Evolutionary conservation across 2,113 vertebrate species (phyloP).

Genomic region (Agapornis roseicollis): DNA sequence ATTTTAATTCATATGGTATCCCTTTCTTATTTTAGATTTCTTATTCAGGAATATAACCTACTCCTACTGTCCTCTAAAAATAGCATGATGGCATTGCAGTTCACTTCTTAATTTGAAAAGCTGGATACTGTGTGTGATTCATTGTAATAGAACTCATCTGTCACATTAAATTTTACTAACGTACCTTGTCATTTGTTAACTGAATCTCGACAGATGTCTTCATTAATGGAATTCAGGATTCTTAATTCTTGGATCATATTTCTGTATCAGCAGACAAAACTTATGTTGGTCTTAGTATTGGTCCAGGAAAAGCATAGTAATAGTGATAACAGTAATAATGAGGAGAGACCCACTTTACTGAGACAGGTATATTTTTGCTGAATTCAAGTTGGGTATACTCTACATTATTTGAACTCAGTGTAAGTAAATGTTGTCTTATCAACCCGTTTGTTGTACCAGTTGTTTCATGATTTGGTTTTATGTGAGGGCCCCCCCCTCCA

Average conservation of each 20-base stretch:
- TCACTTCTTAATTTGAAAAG: constrained; percentile 30
- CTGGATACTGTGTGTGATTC: neutral
- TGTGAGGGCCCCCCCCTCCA: neutral
- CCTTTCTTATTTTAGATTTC: constrained; percentile 23
- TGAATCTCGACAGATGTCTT: neutral
- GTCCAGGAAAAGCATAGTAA: neutral
- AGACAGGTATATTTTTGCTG: neutral
- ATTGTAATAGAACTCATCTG: neutral
- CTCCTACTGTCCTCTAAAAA: constrained; percentile 2
- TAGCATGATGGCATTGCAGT: neutral
- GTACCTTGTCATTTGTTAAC: neutral
- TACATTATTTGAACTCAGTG: neutral
- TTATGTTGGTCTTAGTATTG: neutral
- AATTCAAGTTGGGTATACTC: neutral
- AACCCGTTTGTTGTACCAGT: neutral
- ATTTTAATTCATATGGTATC: neutral
- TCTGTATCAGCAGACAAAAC: neutral
- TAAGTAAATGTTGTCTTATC: neutral
- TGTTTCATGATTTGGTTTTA: neutral
- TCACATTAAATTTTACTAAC: neutral
- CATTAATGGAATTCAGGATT: neutral
- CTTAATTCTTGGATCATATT: neutral
- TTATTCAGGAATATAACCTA: constrained; percentile 10
- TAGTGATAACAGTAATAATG: neutral
- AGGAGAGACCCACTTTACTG: neutral